Conservation (phyloP, 2,797 vertebrate species). For the Eremophila alpestris region DNA sequence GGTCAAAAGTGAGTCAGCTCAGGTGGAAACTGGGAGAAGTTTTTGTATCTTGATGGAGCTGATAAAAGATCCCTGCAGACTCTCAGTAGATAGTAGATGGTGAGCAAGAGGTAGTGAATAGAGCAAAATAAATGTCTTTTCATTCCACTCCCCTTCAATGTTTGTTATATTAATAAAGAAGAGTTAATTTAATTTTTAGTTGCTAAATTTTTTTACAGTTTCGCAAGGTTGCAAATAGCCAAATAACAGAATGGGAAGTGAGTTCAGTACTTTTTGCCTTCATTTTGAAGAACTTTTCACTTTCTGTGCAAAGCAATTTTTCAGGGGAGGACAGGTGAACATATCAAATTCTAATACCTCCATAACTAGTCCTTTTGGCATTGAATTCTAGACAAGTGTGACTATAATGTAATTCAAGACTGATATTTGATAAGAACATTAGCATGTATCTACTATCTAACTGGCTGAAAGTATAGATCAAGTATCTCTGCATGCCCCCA, state of each 20-base stretch:
- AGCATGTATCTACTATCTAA: not conserved
- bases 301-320: not conserved
- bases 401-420: not conserved
- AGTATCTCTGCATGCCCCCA: not conserved
- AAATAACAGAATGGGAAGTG: not conserved
- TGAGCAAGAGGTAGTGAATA: not conserved
- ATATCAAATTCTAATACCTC: not conserved
- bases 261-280: not conserved
- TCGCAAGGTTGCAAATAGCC: not conserved
- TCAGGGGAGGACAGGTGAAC: not conserved
- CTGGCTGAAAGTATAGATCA: not conserved
- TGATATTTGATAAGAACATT: not conserved
- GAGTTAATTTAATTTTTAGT: not conserved
- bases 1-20: not conserved
- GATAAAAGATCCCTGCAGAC: not conserved
- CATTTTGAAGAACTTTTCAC: not conserved
- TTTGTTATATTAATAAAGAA: not conserved
- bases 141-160: not conserved
- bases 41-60: not conserved
- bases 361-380: not conserved
- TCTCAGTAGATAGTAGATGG: not conserved
- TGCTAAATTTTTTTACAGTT: not conserved
- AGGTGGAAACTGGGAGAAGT: not conserved
- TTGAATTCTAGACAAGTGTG: not conserved
- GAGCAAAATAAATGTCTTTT: not conserved